Conservation (phyloP, 2,113 vertebrate species). For the Cygnus atratus region DNA sequence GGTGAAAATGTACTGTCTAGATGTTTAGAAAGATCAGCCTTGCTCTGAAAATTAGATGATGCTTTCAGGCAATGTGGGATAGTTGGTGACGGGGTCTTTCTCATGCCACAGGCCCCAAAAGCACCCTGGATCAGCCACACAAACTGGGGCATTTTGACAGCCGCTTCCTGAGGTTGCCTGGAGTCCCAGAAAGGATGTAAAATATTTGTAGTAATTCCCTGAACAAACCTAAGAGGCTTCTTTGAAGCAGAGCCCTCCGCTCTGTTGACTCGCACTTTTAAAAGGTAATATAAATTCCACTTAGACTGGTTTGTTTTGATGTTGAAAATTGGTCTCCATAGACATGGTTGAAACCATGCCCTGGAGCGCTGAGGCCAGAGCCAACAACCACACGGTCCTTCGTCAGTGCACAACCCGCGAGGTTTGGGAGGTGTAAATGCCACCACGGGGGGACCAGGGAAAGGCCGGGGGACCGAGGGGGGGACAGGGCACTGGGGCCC, state of each 20-base stretch:
- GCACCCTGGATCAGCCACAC: not conserved
- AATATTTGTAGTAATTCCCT: conserved; percentile 54
- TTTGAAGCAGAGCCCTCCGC: conserved; percentile 62
- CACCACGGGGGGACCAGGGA: not conserved
- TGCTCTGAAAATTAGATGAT: not conserved
- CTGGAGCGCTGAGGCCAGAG: conserved; percentile 44
- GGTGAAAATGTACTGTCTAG: fast-evolving
- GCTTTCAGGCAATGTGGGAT: not conserved
- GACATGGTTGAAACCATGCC: conserved; percentile 78
- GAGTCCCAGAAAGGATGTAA: conserved; percentile 36
- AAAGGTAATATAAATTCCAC: conserved; percentile 75
- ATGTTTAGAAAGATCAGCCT: not conserved
- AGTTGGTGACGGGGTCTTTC: not conserved
- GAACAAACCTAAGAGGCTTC: conserved; percentile 55
- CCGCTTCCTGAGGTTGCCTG: conserved; percentile 5
- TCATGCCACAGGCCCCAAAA: not conserved
- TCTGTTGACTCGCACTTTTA: conserved; percentile 77
- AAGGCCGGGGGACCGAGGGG: not conserved
- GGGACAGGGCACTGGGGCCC: not conserved
- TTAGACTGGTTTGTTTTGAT: conserved; percentile 80
- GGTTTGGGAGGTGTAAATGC: conserved; percentile 68
- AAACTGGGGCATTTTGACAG: not conserved
- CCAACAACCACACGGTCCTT: conserved; percentile 76
- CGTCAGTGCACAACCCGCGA: conserved; percentile 63
- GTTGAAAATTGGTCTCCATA: conserved; percentile 82